Conservation (phyloP, 2,113 vertebrate species). For the Ameiurus melas region DNA sequence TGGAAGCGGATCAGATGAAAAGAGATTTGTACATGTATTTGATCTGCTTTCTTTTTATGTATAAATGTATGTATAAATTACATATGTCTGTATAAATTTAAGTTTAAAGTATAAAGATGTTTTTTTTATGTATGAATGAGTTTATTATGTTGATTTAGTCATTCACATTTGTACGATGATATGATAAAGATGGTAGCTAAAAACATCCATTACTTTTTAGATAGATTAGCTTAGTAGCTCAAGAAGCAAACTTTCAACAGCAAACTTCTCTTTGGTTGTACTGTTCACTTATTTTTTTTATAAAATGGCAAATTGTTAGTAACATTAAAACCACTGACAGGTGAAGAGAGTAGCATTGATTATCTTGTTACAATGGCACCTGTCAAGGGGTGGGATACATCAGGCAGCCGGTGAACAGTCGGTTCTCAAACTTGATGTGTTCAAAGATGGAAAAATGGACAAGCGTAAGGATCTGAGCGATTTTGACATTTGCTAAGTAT, state of each 20-base stretch:
- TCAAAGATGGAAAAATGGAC: too few relatives aligned
- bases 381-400: too few relatives aligned
- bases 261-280: background rate
- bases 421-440: too few relatives aligned
- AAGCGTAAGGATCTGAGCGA: too few relatives aligned
- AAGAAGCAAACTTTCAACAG: background rate
- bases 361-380: too few relatives aligned
- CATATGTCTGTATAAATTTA: background rate
- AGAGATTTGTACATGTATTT: background rate
- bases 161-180: background rate
- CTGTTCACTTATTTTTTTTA: background rate
- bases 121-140: background rate
- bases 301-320: background rate
- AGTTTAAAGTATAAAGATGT: background rate
- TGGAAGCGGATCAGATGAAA: background rate
- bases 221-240: background rate
- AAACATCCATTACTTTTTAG: background rate
- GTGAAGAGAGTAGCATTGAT: too few relatives aligned
- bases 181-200: background rate
- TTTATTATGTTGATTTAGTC: background rate
- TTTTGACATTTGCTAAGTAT: background rate
- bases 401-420: too few relatives aligned
- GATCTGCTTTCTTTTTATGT: background rate
- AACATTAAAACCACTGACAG: background rate
- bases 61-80: background rate